These are phyloP conservation scores for Calephelis nemesis DNA, from an alignment of 1,140 invertebrate species.

Conservation along the genomic window DNA sequence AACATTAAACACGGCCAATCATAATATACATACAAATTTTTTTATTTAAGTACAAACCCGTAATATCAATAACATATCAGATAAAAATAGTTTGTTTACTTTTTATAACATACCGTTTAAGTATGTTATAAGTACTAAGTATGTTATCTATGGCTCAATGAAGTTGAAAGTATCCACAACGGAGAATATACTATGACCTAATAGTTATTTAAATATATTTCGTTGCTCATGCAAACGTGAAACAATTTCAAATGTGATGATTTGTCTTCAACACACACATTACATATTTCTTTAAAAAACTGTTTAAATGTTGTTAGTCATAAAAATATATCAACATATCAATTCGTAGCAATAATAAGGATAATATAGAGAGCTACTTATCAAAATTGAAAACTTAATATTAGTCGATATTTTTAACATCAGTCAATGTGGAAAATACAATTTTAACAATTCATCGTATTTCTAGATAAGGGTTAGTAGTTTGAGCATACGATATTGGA, in stretches of 20 bases:
- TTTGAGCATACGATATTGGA: background rate
- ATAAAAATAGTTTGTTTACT: no score
- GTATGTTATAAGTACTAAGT: no score
- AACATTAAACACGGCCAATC: no score
- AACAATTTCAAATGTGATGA: background rate
- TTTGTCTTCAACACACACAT: background rate
- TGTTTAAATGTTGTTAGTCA: background rate
- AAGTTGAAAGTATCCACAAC: no score
- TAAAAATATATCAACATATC: conserved; percentile 8
- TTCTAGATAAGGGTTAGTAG: conserved; percentile 32
- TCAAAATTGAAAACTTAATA: conserved; percentile 38
- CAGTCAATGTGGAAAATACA: conserved; percentile 45
- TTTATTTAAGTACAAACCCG: no score
- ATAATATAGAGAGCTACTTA: conserved; percentile 31
- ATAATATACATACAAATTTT: no score
- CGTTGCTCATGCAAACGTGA: no score
- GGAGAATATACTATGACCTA: no score
- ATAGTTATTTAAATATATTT: no score
- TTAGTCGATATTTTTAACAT: conserved; percentile 31
- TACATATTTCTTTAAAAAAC: background rate
- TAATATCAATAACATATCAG: no score
- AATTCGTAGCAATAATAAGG: conserved; percentile 22
- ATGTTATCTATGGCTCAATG: no score
- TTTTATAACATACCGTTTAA: no score
- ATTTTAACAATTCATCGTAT: conserved; percentile 30